A percentile compares a stretch with the other conserved stretches of the same genome.
phyloP scores from a whole-genome alignment of 2,888 invertebrate genomes.

The Marronus borbonicus region DNA sequence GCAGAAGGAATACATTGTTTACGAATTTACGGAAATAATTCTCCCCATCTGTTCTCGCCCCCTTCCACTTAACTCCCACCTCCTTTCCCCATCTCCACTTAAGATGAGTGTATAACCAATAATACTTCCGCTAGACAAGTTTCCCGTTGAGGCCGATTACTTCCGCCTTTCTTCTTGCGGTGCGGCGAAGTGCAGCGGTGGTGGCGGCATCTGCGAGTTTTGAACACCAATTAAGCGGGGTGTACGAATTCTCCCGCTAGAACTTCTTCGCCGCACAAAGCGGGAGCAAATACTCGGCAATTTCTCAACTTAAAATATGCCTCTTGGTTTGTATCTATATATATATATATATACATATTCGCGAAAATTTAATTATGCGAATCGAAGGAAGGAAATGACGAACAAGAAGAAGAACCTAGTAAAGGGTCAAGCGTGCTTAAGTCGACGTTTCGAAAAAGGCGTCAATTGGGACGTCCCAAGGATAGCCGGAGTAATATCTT shows the following conservation, averaged over 20 bases:
- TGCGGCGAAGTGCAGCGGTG: no score
- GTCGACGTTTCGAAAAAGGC: no score
- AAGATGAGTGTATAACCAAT: constrained; percentile 8
- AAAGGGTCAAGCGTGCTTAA: no score
- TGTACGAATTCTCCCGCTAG: no score
- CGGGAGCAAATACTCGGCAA: constrained; percentile 53
- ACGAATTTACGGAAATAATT: background rate
- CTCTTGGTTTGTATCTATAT: constrained; percentile 55
- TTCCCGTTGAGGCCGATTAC: background rate
- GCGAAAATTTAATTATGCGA: constrained; percentile 64
- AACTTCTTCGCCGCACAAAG: no score
- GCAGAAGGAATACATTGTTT: background rate
- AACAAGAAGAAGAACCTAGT: no score
- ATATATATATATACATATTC: constrained; percentile 51
- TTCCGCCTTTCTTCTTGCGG: no score
- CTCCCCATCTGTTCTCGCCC: background rate
- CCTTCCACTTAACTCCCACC: no score
- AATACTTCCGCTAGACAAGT: constrained; percentile 13
- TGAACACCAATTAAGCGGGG: no score
- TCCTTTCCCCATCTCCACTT: background rate
- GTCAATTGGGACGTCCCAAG: no score
- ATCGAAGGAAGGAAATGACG: constrained; percentile 44
- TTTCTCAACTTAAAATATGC: constrained; percentile 61
- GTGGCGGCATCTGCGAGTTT: no score
- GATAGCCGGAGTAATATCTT: no score